Evolutionary conservation across 2,113 vertebrate species (phyloP).

Genomic region (Eonycteris spelaea): DNA sequence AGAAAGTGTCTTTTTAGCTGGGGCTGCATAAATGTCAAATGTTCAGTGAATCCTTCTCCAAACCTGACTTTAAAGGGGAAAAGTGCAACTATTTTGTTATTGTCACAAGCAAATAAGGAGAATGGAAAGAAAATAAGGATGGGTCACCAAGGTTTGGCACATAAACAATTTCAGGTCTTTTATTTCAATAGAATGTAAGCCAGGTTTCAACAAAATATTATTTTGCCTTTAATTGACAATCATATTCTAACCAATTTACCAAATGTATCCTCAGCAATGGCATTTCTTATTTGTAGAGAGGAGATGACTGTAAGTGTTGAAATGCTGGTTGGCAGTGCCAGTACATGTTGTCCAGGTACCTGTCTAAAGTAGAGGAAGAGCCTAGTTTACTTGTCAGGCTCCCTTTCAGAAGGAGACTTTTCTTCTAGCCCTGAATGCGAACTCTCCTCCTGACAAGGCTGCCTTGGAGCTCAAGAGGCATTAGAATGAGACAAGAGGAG

Average conservation of each 20-base stretch:
- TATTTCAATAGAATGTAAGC: neutral
- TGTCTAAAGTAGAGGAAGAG: neutral
- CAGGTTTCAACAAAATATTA: neutral
- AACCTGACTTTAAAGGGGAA: conserved; percentile 26
- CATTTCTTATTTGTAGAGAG: neutral
- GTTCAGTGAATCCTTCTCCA: neutral
- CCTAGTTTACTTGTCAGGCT: neutral
- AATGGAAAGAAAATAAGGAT: conserved; percentile 26
- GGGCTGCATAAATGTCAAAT: neutral
- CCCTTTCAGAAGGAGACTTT: neutral
- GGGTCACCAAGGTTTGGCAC: neutral
- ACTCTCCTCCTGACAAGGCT: neutral
- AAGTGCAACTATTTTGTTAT: neutral
- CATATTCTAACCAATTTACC: neutral
- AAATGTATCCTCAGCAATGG: neutral
- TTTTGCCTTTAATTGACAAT: neutral
- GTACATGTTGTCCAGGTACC: neutral
- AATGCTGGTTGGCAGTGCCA: neutral
- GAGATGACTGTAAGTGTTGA: neutral
- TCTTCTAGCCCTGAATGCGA: neutral
- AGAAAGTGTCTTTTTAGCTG: neutral
- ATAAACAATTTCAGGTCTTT: neutral
- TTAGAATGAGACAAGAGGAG: neutral
- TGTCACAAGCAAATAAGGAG: neutral
- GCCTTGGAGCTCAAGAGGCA: neutral